Conservation (phyloP, 2,888 invertebrate species). For the Leptura quadrifasciata region DNA sequence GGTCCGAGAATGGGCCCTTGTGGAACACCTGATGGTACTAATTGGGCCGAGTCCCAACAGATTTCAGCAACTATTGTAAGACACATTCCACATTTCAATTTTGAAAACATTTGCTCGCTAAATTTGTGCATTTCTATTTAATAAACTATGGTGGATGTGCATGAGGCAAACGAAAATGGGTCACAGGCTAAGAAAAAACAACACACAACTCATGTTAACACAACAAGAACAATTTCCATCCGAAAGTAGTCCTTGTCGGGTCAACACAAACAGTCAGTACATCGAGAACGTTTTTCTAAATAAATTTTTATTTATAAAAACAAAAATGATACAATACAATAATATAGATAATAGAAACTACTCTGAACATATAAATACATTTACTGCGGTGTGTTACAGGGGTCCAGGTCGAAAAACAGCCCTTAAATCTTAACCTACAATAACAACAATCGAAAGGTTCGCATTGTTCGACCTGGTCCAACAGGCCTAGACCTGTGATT, state of each 20-base stretch:
- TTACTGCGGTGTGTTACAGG: conserved; percentile 65
- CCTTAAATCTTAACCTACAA: conserved; percentile 22
- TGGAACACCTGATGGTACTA: no score
- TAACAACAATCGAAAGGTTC: conserved; percentile 14
- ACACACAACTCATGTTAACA: neutral
- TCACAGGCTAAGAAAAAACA: conserved; percentile 10
- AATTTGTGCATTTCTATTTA: neutral
- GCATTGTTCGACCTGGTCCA: conserved; percentile 59
- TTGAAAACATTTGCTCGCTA: neutral
- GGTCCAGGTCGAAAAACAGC: conserved; percentile 57
- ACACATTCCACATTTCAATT: neutral
- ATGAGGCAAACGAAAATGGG: neutral
- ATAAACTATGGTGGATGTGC: neutral
- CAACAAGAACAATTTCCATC: conserved; percentile 1
- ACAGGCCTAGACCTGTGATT: conserved; percentile 65
- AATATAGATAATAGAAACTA: conserved; percentile 55
- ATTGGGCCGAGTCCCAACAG: no score
- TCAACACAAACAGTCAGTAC: conserved; percentile 1
- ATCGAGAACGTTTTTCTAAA: conserved; percentile 30
- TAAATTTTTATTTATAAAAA: conserved; percentile 45
- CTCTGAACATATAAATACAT: conserved; percentile 64
- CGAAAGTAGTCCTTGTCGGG: neutral
- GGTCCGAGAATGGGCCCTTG: no score
- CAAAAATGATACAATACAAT: conserved; percentile 44
- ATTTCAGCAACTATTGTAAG: no score